Conservation (phyloP, 1,140 invertebrate genomes). For the Paracyclopina nana region DNA sequence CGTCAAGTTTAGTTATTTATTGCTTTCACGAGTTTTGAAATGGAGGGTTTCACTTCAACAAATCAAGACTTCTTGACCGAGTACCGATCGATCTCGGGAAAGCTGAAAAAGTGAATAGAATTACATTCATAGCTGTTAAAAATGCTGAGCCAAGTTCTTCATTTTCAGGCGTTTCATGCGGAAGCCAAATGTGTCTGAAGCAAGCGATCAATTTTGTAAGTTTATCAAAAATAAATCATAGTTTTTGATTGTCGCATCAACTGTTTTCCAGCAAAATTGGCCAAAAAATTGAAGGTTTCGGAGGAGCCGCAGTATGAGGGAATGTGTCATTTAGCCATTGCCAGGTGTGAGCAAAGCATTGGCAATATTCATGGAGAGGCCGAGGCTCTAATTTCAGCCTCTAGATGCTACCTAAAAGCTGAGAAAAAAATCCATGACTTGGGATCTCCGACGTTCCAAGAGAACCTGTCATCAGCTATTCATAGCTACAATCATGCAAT, state of each 20-base stretch:
- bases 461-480: neutral
- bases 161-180: neutral
- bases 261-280: neutral
- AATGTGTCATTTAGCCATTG: neutral
- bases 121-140: too few relatives aligned
- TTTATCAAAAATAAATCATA: too few relatives aligned
- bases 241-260: too few relatives aligned
- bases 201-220: slow-evolving; percentile 1
- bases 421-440: neutral
- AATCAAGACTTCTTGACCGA: neutral
- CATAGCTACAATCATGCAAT: neutral
- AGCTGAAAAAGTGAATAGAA: neutral
- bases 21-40: too few relatives aligned
- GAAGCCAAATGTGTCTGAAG: neutral
- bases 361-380: neutral
- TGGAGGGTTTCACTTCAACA: too few relatives aligned
- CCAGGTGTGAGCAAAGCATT: neutral
- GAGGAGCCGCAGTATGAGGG: slow-evolving; percentile 2
- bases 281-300: neutral
- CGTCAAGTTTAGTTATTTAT: too few relatives aligned
- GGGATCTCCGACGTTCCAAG: neutral
- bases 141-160: too few relatives aligned
- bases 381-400: neutral
- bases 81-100: neutral
- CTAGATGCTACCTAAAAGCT: neutral